Evolutionary conservation across 2,888 invertebrate species (phyloP).

Genomic region (Mechanitis messenoides): DNA sequence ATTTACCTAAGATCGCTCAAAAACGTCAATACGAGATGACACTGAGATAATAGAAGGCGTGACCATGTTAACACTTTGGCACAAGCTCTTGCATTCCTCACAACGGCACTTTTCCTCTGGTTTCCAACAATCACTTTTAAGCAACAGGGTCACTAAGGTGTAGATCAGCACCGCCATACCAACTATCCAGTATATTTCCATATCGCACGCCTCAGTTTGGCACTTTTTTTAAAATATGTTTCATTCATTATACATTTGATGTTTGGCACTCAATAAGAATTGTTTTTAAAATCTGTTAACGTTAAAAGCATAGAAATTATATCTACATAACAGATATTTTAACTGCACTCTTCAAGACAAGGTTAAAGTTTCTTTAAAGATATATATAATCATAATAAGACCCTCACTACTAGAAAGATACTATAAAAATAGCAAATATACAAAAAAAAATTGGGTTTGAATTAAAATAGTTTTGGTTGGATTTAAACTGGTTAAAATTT

Average conservation of each 20-base stretch:
- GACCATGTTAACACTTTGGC: constrained; percentile 34
- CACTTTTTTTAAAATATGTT: not conserved
- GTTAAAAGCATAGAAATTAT: not conserved
- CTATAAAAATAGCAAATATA: no score
- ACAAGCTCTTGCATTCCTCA: constrained; percentile 59
- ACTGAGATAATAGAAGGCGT: constrained; percentile 44
- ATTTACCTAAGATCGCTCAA: constrained; percentile 36
- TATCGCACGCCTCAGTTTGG: constrained; percentile 28
- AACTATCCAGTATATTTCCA: constrained; percentile 66
- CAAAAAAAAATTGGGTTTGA: no score
- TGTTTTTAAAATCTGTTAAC: not conserved
- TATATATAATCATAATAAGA: not conserved
- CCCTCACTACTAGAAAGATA: no score
- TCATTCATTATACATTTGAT: constrained; percentile 9
- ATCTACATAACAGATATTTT: constrained; percentile 15
- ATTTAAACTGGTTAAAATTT: no score
- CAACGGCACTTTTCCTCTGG: constrained; percentile 57
- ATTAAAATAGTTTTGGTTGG: no score
- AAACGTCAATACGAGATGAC: constrained; percentile 52
- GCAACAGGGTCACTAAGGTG: constrained; percentile 47
- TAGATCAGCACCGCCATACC: constrained; percentile 65
- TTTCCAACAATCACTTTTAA: constrained; percentile 59
- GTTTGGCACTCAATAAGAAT: constrained; percentile 16
- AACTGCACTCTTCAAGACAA: not conserved
- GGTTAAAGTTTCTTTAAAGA: not conserved